Evolutionary conservation across 2,113 vertebrate species (phyloP).

Genomic region (Pogona vitticeps): DNA sequence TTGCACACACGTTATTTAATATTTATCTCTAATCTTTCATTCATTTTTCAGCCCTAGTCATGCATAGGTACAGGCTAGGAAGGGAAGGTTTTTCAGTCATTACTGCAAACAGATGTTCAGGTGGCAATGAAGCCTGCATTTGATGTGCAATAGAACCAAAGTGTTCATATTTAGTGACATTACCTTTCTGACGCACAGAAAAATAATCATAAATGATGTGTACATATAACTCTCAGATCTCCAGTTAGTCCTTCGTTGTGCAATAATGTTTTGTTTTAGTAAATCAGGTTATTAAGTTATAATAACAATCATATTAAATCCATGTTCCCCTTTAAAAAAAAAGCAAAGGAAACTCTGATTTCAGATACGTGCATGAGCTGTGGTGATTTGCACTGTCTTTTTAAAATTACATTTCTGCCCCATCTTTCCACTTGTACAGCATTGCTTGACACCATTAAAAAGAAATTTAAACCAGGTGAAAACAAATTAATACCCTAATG

Average conservation of each 20-base stretch:
- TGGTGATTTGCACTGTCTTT: no score
- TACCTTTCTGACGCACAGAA: not conserved
- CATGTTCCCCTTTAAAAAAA: not conserved
- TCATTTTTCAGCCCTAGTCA: slow-evolving; percentile 54
- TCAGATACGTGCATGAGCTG: no score
- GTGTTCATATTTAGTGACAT: not conserved
- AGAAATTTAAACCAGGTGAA: no score
- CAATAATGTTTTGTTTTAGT: not conserved
- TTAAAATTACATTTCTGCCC: no score
- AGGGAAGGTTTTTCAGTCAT: slow-evolving; percentile 58
- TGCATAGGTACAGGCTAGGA: slow-evolving; percentile 45
- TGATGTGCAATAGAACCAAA: slow-evolving; percentile 22
- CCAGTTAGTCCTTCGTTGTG: not conserved
- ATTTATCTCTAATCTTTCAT: not conserved
- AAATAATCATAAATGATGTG: not conserved
- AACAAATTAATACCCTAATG: no score
- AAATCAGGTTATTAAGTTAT: not conserved
- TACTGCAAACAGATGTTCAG: slow-evolving; percentile 48
- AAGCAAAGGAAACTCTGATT: no score
- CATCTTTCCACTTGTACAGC: no score
- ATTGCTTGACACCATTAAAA: no score
- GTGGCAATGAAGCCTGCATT: slow-evolving; percentile 41
- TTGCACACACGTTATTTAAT: not conserved
- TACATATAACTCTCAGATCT: not conserved
- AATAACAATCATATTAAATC: not conserved